A percentile compares a stretch with the other conserved stretches of the same genome.
Evolutionary conservation across 2,113 vertebrate genomes (phyloP).

Genomic region (Ammodytes marinus): DNA sequence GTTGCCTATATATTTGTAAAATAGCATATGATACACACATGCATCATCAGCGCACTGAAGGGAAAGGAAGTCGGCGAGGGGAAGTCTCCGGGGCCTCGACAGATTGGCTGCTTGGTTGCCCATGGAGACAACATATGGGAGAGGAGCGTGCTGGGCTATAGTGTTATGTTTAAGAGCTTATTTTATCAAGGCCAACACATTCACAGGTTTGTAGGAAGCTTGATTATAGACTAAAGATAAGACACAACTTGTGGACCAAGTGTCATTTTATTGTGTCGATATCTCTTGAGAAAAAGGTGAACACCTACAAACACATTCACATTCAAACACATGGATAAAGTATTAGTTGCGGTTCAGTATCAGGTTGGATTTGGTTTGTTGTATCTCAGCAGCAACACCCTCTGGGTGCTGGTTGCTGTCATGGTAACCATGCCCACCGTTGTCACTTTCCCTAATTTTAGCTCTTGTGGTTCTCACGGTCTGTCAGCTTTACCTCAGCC

Average conservation of each 20-base stretch:
- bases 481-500: constrained; percentile 42
- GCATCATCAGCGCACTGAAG: background rate
- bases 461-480: constrained; percentile 62
- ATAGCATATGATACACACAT: background rate
- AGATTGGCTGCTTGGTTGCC: constrained; percentile 68
- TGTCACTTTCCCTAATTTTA: constrained; percentile 78
- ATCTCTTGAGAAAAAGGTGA: background rate
- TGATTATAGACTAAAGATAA: constrained; percentile 17
- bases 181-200: constrained; percentile 23
- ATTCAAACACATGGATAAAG: constrained; percentile 21
- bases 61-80: constrained; percentile 51
- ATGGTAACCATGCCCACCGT: constrained; percentile 74
- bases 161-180: constrained; percentile 16
- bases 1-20: constrained; percentile 22
- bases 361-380: constrained; percentile 53
- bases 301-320: background rate
- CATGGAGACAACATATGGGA: constrained; percentile 71
- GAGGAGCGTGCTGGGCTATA: constrained; percentile 15
- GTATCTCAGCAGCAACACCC: constrained; percentile 46
- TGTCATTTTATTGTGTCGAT: background rate
- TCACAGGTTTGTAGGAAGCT: constrained; percentile 21
- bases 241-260: background rate
- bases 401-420: constrained; percentile 67
- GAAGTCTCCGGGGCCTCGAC: constrained; percentile 54
- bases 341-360: constrained; percentile 31